Evolutionary conservation across 2,113 vertebrate species (phyloP).

Genomic region (Nothoprocta pentlandii): DNA sequence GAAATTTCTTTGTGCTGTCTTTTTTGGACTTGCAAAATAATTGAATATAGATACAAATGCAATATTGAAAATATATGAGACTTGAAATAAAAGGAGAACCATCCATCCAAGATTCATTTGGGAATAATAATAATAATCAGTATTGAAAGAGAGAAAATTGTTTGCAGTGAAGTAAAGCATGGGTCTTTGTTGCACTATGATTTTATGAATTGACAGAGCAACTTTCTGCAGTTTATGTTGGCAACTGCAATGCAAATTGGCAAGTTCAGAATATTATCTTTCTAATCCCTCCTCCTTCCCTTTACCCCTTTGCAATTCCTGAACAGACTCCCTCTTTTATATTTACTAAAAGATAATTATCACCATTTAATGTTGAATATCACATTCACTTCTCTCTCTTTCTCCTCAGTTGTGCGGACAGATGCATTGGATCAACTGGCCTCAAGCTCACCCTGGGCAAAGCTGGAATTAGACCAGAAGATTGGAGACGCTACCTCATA

Average conservation of each 20-base stretch:
- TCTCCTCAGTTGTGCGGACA: background rate
- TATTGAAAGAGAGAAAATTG: background rate
- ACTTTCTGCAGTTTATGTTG: background rate
- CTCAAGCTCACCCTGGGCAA: background rate
- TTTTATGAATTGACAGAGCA: background rate
- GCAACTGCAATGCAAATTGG: background rate
- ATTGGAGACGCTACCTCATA: background rate
- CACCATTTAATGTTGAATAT: background rate
- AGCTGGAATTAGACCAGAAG: background rate
- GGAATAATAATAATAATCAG: background rate
- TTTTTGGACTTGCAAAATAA: background rate
- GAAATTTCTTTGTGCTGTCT: background rate
- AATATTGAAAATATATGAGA: background rate
- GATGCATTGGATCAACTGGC: background rate
- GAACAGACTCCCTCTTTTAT: background rate
- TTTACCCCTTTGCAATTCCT: background rate
- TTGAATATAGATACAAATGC: background rate
- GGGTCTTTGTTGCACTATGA: background rate
- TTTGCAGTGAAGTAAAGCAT: background rate
- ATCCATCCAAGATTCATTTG: background rate
- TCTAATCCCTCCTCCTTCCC: background rate
- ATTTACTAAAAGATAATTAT: background rate
- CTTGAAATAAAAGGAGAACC: background rate
- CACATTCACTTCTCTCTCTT: background rate
- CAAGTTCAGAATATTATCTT: background rate